These are phyloP conservation scores for Potamarius usumacintae DNA, from an alignment of 2,113 vertebrate genomes.

Conservation along the genomic window DNA sequence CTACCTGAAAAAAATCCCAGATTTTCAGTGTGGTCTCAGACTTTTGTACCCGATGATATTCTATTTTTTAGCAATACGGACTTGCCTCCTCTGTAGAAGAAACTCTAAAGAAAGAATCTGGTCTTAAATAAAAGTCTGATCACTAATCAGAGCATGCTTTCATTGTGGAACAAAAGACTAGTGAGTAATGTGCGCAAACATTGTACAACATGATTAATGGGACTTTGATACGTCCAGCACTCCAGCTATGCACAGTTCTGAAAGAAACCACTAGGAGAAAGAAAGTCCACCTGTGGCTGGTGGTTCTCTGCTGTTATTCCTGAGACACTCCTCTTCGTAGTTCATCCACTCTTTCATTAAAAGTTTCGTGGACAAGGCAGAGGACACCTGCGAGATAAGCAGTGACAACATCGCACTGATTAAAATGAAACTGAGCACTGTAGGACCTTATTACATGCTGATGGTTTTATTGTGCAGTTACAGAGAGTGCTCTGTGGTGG, in stretches of 20 bases:
- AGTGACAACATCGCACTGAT: neutral
- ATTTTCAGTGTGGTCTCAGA: neutral
- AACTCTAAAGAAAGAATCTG: neutral
- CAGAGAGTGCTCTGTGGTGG: neutral
- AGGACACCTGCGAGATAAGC: conserved; percentile 62
- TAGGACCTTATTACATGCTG: neutral
- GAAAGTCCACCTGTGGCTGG: conserved; percentile 64
- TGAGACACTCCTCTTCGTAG: conserved; percentile 70
- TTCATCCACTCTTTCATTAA: conserved; percentile 66
- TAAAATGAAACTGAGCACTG: neutral
- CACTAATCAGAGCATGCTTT: conserved; percentile 35
- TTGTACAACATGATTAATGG: neutral
- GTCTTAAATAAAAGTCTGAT: neutral
- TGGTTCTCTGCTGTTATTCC: conserved; percentile 67
- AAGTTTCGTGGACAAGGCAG: conserved; percentile 64
- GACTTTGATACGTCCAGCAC: conserved; percentile 28
- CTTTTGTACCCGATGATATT: neutral
- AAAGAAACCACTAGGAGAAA: neutral
- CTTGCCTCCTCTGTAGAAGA: neutral
- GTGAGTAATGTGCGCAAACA: no score
- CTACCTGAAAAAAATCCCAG: neutral
- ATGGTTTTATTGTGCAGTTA: neutral
- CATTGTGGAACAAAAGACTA: conserved; percentile 44
- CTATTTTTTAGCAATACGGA: neutral
- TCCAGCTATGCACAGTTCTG: neutral